These are phyloP conservation scores for Pseudomyrmex cubaensis DNA, from an alignment of 1,140 invertebrate species.

Conservation along the genomic window DNA sequence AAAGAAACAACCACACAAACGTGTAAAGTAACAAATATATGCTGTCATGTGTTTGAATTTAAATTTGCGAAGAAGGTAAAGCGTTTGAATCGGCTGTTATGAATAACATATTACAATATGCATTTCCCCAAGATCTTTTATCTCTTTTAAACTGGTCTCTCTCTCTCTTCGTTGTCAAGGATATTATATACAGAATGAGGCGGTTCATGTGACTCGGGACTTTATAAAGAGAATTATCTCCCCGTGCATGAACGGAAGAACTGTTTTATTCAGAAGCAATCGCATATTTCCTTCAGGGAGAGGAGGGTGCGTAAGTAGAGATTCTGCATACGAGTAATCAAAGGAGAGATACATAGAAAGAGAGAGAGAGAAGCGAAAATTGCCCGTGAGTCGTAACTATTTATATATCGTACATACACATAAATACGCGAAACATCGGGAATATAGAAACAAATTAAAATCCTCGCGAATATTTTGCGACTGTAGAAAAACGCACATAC, in stretches of 20 bases:
- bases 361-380: not conserved
- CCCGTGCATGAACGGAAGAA: slow-evolving; percentile 8
- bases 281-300: slow-evolving; percentile 13
- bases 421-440: too few species aligned
- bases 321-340: slow-evolving; percentile 18
- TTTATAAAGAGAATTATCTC: slow-evolving; percentile 1
- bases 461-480: too few species aligned
- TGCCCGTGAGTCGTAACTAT: not conserved
- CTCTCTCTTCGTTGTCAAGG: not conserved
- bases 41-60: slow-evolving; percentile 21
- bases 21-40: not conserved
- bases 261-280: slow-evolving; percentile 50
- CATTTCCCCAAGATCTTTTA: not conserved
- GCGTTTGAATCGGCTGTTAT: too few species aligned
- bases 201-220: slow-evolving; percentile 13
- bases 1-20: not conserved
- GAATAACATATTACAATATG: too few species aligned
- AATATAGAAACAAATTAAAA: too few species aligned
- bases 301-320: not conserved
- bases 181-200: slow-evolving; percentile 39
- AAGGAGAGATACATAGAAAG: slow-evolving; percentile 20
- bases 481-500: too few species aligned
- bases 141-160: not conserved
- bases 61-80: not conserved
- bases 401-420: not conserved